Percentiles rank a stretch among this genome's conserved stretches.
Evolutionary conservation across 1,140 invertebrate species (phyloP).

Genomic region (Probaryconus sp.): DNA sequence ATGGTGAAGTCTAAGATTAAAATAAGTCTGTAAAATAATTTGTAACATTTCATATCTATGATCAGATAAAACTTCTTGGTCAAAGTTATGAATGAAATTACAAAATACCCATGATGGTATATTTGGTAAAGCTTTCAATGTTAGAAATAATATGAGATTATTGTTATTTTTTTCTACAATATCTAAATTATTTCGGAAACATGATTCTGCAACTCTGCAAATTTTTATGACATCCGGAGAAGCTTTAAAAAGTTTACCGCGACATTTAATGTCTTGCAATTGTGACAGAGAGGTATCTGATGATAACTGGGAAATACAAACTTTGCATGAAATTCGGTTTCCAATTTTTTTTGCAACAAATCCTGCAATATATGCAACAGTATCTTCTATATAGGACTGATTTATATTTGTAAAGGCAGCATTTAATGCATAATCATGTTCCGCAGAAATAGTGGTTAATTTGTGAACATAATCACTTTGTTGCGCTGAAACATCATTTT

Average conservation of each 20-base stretch:
- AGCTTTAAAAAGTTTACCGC: not conserved
- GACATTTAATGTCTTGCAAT: slow-evolving; percentile 7
- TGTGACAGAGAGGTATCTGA: not conserved
- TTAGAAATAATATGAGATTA: not conserved
- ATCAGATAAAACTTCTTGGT: not conserved
- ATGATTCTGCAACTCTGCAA: slow-evolving; percentile 3
- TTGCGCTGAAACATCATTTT: not conserved
- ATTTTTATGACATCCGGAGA: not conserved
- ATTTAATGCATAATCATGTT: slow-evolving; percentile 5
- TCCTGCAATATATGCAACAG: slow-evolving; percentile 10
- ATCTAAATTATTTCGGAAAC: not conserved
- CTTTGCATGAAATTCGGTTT: not conserved
- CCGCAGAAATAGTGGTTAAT: not conserved
- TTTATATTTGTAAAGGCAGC: slow-evolving; percentile 3
- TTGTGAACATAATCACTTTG: not conserved
- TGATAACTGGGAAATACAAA: not conserved
- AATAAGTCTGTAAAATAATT: not conserved
- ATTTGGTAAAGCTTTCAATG: not conserved
- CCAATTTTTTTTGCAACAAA: slow-evolving; percentile 9
- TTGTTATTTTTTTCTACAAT: not conserved
- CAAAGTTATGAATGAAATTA: not conserved
- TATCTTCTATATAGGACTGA: not conserved
- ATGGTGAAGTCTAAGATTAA: not conserved
- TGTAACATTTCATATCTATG: not conserved
- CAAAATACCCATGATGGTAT: not conserved